A percentile compares a stretch with the other conserved stretches of the same genome.
These are phyloP conservation scores for Coelogynopora nodosa DNA, from an alignment of 2,888 invertebrate species.

Conservation along the genomic window DNA sequence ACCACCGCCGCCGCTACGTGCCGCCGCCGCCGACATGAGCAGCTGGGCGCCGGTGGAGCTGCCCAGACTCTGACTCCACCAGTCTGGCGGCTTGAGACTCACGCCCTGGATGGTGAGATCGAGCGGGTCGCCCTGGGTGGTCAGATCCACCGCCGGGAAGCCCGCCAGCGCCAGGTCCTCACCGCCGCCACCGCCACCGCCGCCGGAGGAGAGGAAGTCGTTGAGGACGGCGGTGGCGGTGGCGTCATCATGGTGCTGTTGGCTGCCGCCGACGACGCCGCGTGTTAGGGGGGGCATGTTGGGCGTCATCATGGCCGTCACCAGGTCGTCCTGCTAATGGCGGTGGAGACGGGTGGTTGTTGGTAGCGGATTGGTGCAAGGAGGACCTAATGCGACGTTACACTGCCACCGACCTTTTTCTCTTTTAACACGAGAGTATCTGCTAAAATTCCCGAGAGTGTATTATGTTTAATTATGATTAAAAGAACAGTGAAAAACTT, in stretches of 20 bases:
- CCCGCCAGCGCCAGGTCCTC: not conserved
- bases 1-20: not conserved
- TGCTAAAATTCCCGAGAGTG: too few species aligned
- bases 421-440: too few species aligned
- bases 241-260: conserved; percentile 55
- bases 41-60: not conserved
- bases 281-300: conserved; percentile 57
- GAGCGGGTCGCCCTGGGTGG: conserved; percentile 52
- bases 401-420: too few species aligned
- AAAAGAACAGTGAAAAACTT: too few species aligned
- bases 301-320: conserved; percentile 49
- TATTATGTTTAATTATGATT: too few species aligned
- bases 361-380: not conserved
- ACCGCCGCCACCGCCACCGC: not conserved
- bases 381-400: too few species aligned
- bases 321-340: not conserved
- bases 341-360: not conserved
- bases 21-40: too few species aligned
- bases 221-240: conserved; percentile 50
- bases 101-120: conserved; percentile 59
- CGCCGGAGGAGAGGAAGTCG: conserved; percentile 46
- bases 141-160: conserved; percentile 51
- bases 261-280: conserved; percentile 55
- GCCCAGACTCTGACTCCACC: conserved; percentile 55
- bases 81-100: conserved; percentile 58